A percentile compares a stretch with the other conserved stretches of the same genome.
Evolutionary conservation across 1,140 invertebrate species (phyloP).

Genomic region (Tetragnatha versicolor): DNA sequence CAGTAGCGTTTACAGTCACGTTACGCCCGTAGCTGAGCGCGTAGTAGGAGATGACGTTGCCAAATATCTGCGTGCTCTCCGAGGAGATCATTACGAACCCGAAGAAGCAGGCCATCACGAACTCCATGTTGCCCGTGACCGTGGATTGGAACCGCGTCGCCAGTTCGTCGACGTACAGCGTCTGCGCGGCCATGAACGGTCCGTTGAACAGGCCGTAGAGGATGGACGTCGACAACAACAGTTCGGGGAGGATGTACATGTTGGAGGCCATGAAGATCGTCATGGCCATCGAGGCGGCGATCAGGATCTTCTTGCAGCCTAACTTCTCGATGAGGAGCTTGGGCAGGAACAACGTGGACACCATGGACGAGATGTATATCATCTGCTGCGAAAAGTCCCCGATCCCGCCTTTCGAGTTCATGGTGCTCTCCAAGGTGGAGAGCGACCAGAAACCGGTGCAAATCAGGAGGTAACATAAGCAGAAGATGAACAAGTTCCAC

Average conservation of each 20-base stretch:
- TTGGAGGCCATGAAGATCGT: conserved; percentile 65
- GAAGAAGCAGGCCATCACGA: conserved; percentile 14
- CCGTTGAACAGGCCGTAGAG: conserved; percentile 65
- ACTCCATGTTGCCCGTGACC: background rate
- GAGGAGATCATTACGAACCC: background rate
- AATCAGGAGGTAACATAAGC: background rate
- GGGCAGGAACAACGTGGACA: conserved; percentile 55
- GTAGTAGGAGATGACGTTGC: conserved; percentile 24
- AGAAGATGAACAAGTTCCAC: background rate
- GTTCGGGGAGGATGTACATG: conserved; percentile 59
- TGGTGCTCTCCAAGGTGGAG: conserved; percentile 45
- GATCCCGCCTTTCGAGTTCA: conserved; percentile 47
- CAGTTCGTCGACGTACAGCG: conserved; percentile 67
- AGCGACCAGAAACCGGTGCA: conserved; percentile 45
- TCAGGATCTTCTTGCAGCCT: conserved; percentile 65
- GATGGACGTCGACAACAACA: conserved; percentile 65
- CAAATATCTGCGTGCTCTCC: conserved; percentile 1
- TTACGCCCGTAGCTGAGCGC: background rate
- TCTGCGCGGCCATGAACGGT: conserved; percentile 68
- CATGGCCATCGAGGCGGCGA: conserved; percentile 62
- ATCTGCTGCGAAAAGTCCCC: conserved; percentile 57
- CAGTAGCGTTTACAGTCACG: background rate
- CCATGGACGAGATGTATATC: conserved; percentile 61
- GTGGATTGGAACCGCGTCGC: conserved; percentile 56
- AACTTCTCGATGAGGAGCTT: conserved; percentile 57